A percentile compares a stretch with the other conserved stretches of the same genome.
Evolutionary conservation across 2,113 vertebrate genomes (phyloP).

Genomic region (Lanius collurio): DNA sequence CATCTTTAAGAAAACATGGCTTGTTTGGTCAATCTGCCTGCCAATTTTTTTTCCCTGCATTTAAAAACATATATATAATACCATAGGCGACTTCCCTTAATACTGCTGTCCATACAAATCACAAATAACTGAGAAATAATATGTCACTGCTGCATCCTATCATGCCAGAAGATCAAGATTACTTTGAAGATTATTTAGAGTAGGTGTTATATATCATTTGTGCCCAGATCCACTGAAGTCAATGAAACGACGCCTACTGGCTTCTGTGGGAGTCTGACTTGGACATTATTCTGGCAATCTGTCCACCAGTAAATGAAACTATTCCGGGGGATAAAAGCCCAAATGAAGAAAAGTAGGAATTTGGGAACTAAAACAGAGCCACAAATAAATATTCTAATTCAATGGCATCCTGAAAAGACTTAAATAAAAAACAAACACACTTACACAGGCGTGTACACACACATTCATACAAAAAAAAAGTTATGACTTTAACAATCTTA

Average conservation of each 20-base stretch:
- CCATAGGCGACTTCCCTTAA: background rate
- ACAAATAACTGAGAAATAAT: background rate
- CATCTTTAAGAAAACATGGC: conserved; percentile 19
- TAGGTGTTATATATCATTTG: background rate
- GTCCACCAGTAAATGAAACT: background rate
- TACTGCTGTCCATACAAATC: background rate
- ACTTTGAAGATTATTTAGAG: background rate
- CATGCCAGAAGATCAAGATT: conserved; percentile 26
- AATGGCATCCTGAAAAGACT: background rate
- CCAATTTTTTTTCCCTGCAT: background rate
- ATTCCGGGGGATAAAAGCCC: background rate
- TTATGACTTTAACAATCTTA: background rate
- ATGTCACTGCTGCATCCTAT: conserved; percentile 8
- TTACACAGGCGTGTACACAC: background rate
- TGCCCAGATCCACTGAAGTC: conserved; percentile 38
- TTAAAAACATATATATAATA: background rate
- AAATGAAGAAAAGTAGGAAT: background rate
- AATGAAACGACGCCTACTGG: background rate
- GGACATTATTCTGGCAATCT: conserved; percentile 28
- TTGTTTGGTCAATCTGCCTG: conserved; percentile 9
- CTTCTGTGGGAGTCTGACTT: conserved; percentile 27
- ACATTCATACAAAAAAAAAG: background rate
- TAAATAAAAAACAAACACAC: background rate
- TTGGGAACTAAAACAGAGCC: background rate
- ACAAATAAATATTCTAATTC: conserved; percentile 12